Conservation (phyloP, 1,140 invertebrate species). For the Drosophila repletoides region DNA sequence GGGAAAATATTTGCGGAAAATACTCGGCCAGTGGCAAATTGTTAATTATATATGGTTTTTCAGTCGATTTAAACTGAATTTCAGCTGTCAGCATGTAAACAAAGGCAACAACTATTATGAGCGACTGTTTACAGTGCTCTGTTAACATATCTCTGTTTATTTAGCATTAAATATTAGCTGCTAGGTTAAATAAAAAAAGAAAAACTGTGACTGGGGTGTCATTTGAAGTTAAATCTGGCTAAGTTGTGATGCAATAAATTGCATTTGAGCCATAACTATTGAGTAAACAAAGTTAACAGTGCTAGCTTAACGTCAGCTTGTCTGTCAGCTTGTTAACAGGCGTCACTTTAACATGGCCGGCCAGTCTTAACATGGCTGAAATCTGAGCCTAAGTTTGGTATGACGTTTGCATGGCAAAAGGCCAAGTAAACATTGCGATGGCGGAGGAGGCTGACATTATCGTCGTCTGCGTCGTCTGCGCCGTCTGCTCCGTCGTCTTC, state of each 20-base stretch:
- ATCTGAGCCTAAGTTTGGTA: too few species aligned
- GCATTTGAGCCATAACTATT: too few species aligned
- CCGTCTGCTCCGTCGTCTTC: not conserved
- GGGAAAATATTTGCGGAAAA: not conserved
- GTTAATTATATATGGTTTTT: not conserved
- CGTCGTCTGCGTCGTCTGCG: not conserved
- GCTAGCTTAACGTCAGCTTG: slow-evolving; percentile 9
- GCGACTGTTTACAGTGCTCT: not conserved
- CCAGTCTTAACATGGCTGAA: too few species aligned
- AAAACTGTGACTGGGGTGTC: too few species aligned
- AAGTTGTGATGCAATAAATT: too few species aligned
- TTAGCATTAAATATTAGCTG: too few species aligned
- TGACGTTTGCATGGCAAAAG: slow-evolving; percentile 23
- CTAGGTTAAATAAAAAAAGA: too few species aligned
- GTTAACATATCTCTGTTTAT: too few species aligned
- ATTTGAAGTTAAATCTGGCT: too few species aligned
- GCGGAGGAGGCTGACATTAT: slow-evolving; percentile 12
- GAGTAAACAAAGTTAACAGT: not conserved
- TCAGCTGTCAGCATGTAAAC: not conserved
- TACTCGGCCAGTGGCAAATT: not conserved
- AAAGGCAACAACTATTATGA: not conserved
- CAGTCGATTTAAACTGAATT: slow-evolving; percentile 2
- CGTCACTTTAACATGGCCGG: slow-evolving; percentile 1
- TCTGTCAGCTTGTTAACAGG: too few species aligned
- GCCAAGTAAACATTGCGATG: slow-evolving; percentile 24